phyloP scores from a whole-genome alignment of 1,140 invertebrate species.

The Elysia chlorotica region DNA sequence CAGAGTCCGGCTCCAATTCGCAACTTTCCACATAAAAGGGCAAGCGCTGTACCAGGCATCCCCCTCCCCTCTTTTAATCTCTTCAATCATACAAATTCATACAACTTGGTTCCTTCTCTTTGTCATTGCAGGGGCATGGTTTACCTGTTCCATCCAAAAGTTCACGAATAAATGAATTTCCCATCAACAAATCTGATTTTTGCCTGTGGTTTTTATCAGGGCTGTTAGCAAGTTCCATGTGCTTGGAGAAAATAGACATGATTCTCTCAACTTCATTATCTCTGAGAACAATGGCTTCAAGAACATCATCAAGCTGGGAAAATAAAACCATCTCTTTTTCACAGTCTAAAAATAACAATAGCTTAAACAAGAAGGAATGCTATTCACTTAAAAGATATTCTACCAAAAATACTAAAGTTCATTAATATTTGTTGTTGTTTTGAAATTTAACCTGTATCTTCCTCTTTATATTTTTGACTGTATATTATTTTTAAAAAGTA shows the following conservation, averaged over 20 bases:
- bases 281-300: conserved; percentile 36
- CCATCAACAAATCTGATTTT: conserved; percentile 70
- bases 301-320: conserved; percentile 38
- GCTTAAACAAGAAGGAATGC: background rate
- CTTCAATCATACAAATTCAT: background rate
- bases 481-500: too few relatives aligned
- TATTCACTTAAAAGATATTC: too few relatives aligned
- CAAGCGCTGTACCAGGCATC: background rate
- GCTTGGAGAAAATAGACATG: conserved; percentile 64
- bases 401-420: too few relatives aligned
- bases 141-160: conserved; percentile 69
- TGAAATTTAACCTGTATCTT: too few relatives aligned
- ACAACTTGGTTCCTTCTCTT: background rate
- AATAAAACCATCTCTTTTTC: background rate
- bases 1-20: background rate
- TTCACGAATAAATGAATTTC: conserved; percentile 72
- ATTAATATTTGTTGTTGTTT: too few relatives aligned
- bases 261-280: conserved; percentile 56
- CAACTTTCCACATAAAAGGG: background rate
- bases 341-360: too few relatives aligned
- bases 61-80: too few relatives aligned
- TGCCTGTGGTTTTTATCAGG: conserved; percentile 60
- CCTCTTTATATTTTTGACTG: too few relatives aligned
- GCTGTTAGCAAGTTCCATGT: conserved; percentile 69
- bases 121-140: too few relatives aligned